phyloP scores from a whole-genome alignment of 2,113 vertebrate species.

The Rutilus rutilus region DNA sequence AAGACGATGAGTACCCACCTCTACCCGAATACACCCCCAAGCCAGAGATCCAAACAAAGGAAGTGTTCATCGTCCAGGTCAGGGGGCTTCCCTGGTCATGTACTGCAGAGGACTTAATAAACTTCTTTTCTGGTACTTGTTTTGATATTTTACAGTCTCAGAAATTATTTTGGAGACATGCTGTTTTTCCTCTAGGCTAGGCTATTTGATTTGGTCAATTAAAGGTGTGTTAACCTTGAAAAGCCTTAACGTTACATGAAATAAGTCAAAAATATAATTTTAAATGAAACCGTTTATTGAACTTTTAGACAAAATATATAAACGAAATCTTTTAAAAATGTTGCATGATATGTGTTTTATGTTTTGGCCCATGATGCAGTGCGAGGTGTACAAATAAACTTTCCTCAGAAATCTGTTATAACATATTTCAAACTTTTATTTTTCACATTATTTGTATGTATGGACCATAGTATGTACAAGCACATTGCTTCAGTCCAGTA shows the following conservation, averaged over 20 bases:
- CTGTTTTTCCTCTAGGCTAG: background rate
- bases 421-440: background rate
- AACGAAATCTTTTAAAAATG: background rate
- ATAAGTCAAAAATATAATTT: background rate
- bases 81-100: slow-evolving; percentile 89
- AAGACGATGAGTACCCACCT: slow-evolving; percentile 76
- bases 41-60: slow-evolving; percentile 63
- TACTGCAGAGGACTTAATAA: slow-evolving; percentile 83
- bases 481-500: background rate
- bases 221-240: background rate
- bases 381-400: no score
- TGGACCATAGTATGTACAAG: background rate
- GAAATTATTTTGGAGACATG: background rate
- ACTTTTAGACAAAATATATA: background rate
- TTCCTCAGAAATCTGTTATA: background rate
- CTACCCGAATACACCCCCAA: slow-evolving; percentile 72
- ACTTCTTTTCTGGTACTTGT: slow-evolving; percentile 88
- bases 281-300: background rate
- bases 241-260: background rate
- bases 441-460: background rate
- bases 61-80: slow-evolving; percentile 84
- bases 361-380: no score
- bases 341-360: no score
- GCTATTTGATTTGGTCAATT: background rate
- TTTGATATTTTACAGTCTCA: background rate